A percentile compares a stretch with the other conserved stretches of the same genome.
Evolutionary conservation across 2,888 invertebrate species (phyloP).

Genomic region (Tiliacea aurago): DNA sequence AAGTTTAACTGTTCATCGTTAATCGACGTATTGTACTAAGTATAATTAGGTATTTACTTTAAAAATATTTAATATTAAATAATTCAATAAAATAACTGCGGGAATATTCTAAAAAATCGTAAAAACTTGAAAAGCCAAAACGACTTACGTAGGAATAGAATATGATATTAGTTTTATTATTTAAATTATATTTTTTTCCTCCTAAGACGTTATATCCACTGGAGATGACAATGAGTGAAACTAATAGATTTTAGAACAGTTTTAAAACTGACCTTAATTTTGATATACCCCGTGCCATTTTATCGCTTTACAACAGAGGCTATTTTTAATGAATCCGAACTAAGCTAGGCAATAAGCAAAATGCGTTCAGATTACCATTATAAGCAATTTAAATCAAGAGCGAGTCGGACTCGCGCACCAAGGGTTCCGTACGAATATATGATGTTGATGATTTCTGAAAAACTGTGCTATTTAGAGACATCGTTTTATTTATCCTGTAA

Average conservation of each 20-base stretch:
- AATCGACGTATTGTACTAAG: constrained; percentile 6
- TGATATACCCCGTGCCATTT: neutral
- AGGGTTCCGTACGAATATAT: too few relatives aligned
- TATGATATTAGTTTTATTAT: neutral
- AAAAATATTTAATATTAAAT: neutral
- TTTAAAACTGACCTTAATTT: neutral
- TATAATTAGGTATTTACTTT: neutral
- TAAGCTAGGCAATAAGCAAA: neutral
- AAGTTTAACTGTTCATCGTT: neutral
- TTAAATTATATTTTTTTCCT: neutral
- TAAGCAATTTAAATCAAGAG: too few relatives aligned
- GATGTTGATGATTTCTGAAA: too few relatives aligned
- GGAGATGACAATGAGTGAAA: constrained; percentile 50
- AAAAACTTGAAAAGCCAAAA: constrained; percentile 39
- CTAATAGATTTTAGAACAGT: constrained; percentile 8
- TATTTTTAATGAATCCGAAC: neutral
- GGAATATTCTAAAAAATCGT: constrained; percentile 20
- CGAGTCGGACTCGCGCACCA: too few relatives aligned
- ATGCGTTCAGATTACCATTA: neutral
- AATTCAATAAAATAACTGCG: neutral
- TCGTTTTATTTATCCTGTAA: too few relatives aligned
- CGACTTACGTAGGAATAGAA: constrained; percentile 48
- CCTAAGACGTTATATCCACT: constrained; percentile 9
- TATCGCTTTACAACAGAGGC: neutral
- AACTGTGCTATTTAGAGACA: too few relatives aligned